Conservation (phyloP, 2,797 vertebrate species). For the Lacerta viridis region DNA sequence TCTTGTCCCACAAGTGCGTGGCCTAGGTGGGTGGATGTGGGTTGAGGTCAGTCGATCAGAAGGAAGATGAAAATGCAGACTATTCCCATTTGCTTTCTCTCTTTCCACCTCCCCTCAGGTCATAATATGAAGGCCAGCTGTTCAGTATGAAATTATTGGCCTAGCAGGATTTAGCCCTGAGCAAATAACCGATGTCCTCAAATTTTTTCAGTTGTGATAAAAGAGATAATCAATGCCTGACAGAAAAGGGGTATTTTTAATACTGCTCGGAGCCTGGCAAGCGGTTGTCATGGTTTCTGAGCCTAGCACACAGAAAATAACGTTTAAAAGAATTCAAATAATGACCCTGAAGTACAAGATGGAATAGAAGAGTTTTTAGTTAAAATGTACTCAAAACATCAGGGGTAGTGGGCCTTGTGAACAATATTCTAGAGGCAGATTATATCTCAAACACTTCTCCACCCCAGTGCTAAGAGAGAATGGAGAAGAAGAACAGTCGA, state of each 20-base stretch:
- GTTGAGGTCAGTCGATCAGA: not conserved
- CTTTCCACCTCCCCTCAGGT: too few species aligned
- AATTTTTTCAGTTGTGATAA: slow-evolving; percentile 19
- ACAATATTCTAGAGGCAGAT: not conserved
- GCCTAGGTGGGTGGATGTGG: not conserved
- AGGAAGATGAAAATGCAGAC: not conserved
- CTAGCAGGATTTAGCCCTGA: slow-evolving; percentile 13
- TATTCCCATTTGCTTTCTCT: not conserved
- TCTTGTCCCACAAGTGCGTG: not conserved
- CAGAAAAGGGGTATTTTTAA: slow-evolving; percentile 36
- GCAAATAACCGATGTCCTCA: slow-evolving; percentile 6
- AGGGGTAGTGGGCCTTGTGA: not conserved
- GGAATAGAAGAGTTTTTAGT: not conserved
- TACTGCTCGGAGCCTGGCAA: slow-evolving; percentile 27
- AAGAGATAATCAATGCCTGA: slow-evolving; percentile 30
- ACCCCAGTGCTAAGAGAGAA: too few species aligned
- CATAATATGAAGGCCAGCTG: not conserved
- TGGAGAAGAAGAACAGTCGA: not conserved
- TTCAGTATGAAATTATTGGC: slow-evolving; percentile 3
- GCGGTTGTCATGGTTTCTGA: slow-evolving; percentile 44
- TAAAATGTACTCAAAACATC: not conserved
- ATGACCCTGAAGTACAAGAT: slow-evolving; percentile 4
- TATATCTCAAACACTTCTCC: not conserved
- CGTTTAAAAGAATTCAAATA: slow-evolving; percentile 13
- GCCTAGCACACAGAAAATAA: slow-evolving; percentile 6